These are phyloP conservation scores for Toxostoma redivivum DNA, from an alignment of 2,113 vertebrate genomes.

Conservation along the genomic window DNA sequence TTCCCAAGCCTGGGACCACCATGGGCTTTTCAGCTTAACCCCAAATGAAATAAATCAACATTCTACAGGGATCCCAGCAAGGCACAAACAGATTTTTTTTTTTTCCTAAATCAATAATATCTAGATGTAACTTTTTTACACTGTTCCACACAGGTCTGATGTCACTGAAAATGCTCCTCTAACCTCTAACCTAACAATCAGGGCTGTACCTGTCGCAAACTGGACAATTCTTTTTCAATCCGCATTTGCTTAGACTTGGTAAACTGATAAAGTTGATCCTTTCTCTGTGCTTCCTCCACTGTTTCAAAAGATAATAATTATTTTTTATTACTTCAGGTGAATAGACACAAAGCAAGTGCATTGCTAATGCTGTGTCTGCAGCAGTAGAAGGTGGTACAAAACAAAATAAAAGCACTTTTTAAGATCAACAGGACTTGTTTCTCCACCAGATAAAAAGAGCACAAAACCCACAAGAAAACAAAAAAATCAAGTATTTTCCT, in stretches of 20 bases:
- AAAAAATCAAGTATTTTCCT: not conserved
- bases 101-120: not conserved
- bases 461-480: not conserved
- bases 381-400: not conserved
- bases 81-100: not conserved
- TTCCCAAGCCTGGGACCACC: not conserved
- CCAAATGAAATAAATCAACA: not conserved
- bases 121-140: not conserved
- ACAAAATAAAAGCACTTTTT: not conserved
- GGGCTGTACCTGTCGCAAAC: constrained; percentile 77
- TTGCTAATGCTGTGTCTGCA: not conserved
- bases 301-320: not conserved
- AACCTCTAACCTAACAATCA: not conserved
- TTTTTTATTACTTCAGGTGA: not conserved
- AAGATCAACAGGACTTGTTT: not conserved
- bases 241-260: constrained; percentile 83
- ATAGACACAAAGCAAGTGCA: not conserved
- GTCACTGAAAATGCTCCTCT: not conserved
- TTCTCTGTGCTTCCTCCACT: constrained; percentile 83
- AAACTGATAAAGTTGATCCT: constrained; percentile 82
- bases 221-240: constrained; percentile 76
- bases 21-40: not conserved
- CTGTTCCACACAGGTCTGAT: not conserved
- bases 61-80: not conserved
- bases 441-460: not conserved